Conservation (phyloP, 2,113 vertebrate species). For the Lutjanus erythropterus region DNA sequence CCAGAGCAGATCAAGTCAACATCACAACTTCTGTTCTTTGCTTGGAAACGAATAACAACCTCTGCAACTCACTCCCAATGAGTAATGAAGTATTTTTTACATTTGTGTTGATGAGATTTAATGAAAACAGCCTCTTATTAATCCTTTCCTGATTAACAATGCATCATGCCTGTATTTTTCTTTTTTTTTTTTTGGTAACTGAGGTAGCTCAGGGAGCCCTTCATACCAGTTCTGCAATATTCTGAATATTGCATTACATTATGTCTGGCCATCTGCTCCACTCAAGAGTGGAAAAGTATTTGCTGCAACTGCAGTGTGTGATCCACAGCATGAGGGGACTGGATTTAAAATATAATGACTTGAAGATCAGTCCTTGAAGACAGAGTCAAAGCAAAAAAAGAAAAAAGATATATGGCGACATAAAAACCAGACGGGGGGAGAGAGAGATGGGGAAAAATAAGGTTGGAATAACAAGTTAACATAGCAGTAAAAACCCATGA, state of each 20-base stretch:
- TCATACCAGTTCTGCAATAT: neutral
- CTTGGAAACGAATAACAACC: constrained; percentile 34
- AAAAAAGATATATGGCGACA: neutral
- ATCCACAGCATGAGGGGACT: constrained; percentile 1
- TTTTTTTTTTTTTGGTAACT: neutral
- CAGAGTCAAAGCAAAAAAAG: neutral
- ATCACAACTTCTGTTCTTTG: constrained; percentile 23
- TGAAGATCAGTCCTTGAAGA: neutral
- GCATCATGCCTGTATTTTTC: neutral
- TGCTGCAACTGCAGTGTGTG: constrained; percentile 18
- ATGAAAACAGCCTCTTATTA: neutral
- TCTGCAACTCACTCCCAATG: neutral
- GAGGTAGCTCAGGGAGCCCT: neutral
- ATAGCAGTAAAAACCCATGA: too few species aligned
- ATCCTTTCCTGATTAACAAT: constrained; percentile 4
- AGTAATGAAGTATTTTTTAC: neutral
- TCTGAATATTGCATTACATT: constrained; percentile 7
- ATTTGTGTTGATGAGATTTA: neutral
- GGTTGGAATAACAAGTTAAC: neutral
- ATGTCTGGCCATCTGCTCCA: constrained; percentile 11
- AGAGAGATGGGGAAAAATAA: neutral
- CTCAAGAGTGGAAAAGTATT: neutral
- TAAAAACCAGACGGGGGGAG: neutral
- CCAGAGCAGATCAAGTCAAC: constrained; percentile 36
- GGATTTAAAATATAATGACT: neutral